Evolutionary conservation across 2,113 vertebrate genomes (phyloP).

Genomic region (Serilophus lunatus): DNA sequence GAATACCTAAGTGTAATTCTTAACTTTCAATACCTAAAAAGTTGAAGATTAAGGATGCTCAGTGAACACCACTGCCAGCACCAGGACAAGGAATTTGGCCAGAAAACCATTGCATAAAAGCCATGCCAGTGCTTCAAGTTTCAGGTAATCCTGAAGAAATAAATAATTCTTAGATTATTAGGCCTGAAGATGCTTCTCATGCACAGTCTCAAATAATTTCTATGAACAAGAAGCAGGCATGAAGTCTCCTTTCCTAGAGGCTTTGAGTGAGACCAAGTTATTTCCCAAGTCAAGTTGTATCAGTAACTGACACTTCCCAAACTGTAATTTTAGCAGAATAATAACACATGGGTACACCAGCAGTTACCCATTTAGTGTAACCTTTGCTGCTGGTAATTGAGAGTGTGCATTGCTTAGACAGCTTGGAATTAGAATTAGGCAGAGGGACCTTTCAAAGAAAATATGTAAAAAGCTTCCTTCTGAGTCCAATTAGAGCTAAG

Average conservation of each 20-base stretch:
- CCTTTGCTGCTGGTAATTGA: conserved; percentile 36
- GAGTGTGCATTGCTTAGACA: conserved; percentile 9
- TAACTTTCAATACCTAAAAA: neutral
- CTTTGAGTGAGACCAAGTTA: neutral
- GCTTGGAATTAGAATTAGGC: conserved; percentile 32
- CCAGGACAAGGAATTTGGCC: neutral
- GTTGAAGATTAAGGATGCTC: neutral
- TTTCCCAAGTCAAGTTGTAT: neutral
- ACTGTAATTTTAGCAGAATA: neutral
- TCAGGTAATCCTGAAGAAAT: neutral
- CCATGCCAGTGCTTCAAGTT: neutral
- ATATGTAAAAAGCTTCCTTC: conserved; percentile 10
- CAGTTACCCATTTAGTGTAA: conserved; percentile 20
- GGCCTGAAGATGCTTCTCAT: neutral
- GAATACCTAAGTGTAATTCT: neutral
- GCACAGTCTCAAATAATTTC: neutral
- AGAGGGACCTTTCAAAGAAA: conserved; percentile 14
- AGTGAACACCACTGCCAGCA: neutral
- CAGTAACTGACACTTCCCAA: neutral
- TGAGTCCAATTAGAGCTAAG: conserved; percentile 29
- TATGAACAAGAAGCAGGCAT: neutral
- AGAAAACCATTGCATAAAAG: neutral
- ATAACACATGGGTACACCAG: conserved; percentile 10
- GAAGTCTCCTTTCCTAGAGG: neutral
- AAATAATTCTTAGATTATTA: neutral